Conservation (phyloP, 1,140 invertebrate species). For the Thaumatotibia leucotreta region DNA sequence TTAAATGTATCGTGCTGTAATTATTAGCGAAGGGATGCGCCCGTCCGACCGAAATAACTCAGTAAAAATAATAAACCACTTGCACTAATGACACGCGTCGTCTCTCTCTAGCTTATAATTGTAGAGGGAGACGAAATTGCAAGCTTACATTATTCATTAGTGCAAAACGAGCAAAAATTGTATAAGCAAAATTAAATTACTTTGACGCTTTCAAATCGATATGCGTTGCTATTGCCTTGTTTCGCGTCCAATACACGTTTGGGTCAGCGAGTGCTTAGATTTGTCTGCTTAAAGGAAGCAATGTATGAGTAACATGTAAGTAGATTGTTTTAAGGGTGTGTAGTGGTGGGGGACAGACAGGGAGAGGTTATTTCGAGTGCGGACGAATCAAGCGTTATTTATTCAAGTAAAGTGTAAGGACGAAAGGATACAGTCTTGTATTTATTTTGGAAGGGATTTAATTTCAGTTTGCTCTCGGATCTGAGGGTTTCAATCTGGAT, state of each 20-base stretch:
- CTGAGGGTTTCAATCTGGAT: neutral
- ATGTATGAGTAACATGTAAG: neutral
- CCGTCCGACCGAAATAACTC: constrained; percentile 7
- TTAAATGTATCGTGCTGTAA: constrained; percentile 27
- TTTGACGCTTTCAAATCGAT: neutral
- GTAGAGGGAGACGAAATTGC: neutral
- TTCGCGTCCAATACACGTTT: neutral
- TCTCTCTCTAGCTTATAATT: neutral
- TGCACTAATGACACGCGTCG: constrained; percentile 8
- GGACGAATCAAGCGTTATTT: constrained; percentile 8
- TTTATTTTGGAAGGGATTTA: constrained; percentile 12
- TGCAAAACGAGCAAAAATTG: constrained; percentile 9
- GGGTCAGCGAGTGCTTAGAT: neutral
- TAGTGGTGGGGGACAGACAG: neutral
- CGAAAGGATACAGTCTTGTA: constrained; percentile 12
- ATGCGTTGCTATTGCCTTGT: neutral
- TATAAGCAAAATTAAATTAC: constrained; percentile 12
- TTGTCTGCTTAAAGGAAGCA: neutral
- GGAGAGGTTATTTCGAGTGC: constrained; percentile 5
- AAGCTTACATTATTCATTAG: constrained; percentile 11
- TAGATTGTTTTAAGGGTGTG: neutral
- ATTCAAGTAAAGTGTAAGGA: constrained; percentile 14
- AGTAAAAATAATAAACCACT: constrained; percentile 13
- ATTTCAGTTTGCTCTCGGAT: constrained; percentile 1
- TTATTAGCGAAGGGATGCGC: constrained; percentile 18